Percentiles rank a stretch among this genome's conserved stretches.
These are phyloP conservation scores for Ceriagrion tenellum DNA, from an alignment of 2,888 invertebrate genomes.

Conservation along the genomic window DNA sequence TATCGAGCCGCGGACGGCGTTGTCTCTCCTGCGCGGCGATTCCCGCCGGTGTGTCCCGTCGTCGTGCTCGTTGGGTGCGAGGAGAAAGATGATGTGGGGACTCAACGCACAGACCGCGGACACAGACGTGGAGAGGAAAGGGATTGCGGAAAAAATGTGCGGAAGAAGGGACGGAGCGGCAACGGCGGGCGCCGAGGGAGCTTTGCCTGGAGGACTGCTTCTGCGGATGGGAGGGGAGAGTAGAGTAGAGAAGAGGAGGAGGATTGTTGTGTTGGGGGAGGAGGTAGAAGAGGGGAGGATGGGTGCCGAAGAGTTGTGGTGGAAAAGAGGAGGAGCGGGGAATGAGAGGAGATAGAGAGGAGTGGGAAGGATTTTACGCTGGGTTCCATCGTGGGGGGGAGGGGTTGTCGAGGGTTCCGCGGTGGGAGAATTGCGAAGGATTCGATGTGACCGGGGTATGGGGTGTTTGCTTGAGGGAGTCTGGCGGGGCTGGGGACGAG, in stretches of 20 bases:
- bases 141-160: neutral
- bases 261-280: too few relatives aligned
- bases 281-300: neutral
- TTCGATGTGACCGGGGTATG: neutral
- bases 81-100: neutral
- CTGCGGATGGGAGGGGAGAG: neutral
- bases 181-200: neutral
- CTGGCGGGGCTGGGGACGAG: neutral
- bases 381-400: neutral
- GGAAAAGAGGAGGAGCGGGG: neutral
- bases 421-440: neutral
- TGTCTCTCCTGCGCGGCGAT: neutral
- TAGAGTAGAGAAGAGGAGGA: too few relatives aligned
- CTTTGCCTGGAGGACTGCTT: constrained; percentile 35
- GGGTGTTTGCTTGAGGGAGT: neutral
- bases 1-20: neutral
- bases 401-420: neutral
- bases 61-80: neutral
- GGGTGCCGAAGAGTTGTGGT: neutral
- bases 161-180: neutral
- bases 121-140: neutral
- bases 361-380: neutral
- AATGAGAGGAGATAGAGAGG: neutral
- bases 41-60: neutral
- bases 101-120: too few relatives aligned